Base-by-base conservation (phyloP, 1,140 invertebrate species). In the Calephelis nemesis region DNA sequence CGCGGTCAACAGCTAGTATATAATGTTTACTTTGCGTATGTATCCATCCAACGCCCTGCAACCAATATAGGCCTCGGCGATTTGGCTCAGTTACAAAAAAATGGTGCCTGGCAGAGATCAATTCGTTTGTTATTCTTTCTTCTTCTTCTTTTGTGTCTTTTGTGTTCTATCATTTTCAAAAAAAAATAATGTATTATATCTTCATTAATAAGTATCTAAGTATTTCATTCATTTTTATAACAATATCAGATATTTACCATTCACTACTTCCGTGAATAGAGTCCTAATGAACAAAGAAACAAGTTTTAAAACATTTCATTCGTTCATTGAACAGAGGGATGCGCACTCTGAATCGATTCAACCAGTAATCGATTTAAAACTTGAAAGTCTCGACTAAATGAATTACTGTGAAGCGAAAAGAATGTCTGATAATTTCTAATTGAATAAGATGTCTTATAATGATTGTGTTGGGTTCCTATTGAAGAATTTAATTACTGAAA, bases 351-450 rank as follows among this genome's bases (percentile, higher is more conserved):
- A 39, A 58, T 45, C n/a, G 54, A 58, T 58, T 58, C 54, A 58
- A 39, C 30, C 12, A 39, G 54, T 58, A 58, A 58, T 58, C 54
- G 54, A 58, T 58, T 58, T 58, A 58, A 58, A 58, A 58, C 54
- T 58, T 58, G 54, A 58, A 58, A 58, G 54, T 39, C 54, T 58
- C 39, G 30, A 58, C 19, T 58, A 58, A 58, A 58, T 19, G 54
- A 58, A 58, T 58, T 39, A 58, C 30, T 58, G 11, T 30, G 11
- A 12, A 58, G 30, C 7, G 30, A 58, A 58, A 58, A 58, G 54
- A 58, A 58, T 58, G 11, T 19, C 54, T 30, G 54, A 58, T 58
- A 58, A 58, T 58, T 58, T 58, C 54, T 58, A 39, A 58, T 58
- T 19, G 30, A 58, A 58, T 39, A 19, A 58, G 11, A 58, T 58